These are phyloP conservation scores for Drymodes brunneopygia DNA, from an alignment of 2,113 vertebrate species.

Conservation along the genomic window DNA sequence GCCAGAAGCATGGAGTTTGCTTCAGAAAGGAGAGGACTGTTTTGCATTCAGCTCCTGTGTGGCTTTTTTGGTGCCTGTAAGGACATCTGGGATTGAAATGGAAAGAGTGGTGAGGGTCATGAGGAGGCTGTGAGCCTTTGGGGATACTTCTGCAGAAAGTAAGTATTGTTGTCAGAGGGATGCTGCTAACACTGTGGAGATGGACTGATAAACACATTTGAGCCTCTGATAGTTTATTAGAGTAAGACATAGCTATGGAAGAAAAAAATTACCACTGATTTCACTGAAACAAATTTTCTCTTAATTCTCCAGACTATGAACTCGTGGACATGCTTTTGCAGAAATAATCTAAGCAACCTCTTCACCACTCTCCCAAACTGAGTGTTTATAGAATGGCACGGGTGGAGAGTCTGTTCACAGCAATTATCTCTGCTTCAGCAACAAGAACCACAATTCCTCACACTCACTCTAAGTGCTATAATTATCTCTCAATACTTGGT, in stretches of 20 bases:
- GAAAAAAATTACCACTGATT: background rate
- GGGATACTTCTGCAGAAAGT: background rate
- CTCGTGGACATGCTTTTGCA: background rate
- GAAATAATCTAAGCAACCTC: background rate
- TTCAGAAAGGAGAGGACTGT: background rate
- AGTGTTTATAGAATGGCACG: background rate
- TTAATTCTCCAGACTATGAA: background rate
- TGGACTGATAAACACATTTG: background rate
- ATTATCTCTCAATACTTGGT: slow-evolving; percentile 10
- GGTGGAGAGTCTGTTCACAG: background rate
- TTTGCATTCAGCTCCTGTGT: background rate
- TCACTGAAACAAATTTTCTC: background rate
- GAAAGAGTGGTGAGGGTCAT: background rate
- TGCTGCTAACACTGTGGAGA: accelerated
- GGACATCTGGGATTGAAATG: background rate
- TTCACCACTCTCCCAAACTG: background rate
- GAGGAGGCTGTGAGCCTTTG: background rate
- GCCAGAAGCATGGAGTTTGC: background rate
- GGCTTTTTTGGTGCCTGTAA: background rate
- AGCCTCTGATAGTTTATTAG: background rate
- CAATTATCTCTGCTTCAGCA: slow-evolving; percentile 24
- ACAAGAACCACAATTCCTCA: background rate
- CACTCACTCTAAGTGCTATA: background rate
- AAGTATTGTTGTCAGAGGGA: background rate
- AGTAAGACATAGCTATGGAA: background rate